Percentiles rank a stretch among this genome's conserved stretches.
Evolutionary conservation across 2,888 invertebrate species (phyloP).

Genomic region (Vanessa cardui): DNA sequence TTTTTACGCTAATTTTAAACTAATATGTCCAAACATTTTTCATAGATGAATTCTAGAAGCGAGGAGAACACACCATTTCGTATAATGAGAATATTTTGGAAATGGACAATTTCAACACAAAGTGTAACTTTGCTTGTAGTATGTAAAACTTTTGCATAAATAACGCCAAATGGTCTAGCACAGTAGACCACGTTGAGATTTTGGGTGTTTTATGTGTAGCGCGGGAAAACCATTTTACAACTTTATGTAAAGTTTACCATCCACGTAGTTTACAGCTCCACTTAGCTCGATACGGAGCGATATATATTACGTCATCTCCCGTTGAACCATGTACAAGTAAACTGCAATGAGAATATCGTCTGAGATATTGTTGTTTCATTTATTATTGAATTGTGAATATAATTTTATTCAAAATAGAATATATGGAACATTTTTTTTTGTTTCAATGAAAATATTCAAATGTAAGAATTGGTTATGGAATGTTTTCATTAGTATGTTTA

Average conservation of each 20-base stretch:
- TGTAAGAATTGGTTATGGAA: no score
- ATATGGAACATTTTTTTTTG: no score
- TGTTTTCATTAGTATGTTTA: no score
- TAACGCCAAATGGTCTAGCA: constrained; percentile 5
- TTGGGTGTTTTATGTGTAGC: constrained; percentile 9
- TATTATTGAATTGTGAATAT: no score
- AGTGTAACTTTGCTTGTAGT: constrained; percentile 1
- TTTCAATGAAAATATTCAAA: no score
- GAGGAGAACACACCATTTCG: neutral
- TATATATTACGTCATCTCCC: neutral
- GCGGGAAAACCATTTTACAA: constrained; percentile 9
- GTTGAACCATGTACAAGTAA: no score
- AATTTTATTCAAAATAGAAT: no score
- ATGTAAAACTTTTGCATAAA: constrained; percentile 12
- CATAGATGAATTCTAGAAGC: neutral
- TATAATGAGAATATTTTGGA: neutral
- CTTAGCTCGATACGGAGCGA: neutral
- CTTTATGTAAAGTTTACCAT: constrained; percentile 1
- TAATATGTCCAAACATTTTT: neutral
- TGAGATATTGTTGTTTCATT: no score
- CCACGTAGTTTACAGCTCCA: constrained; percentile 6
- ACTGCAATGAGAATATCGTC: no score
- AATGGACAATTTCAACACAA: constrained; percentile 1
- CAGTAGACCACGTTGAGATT: constrained; percentile 10
- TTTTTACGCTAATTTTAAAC: no score